Evolutionary conservation across 2,888 invertebrate genomes (phyloP).

Genomic region (Drosophila barbarae): DNA sequence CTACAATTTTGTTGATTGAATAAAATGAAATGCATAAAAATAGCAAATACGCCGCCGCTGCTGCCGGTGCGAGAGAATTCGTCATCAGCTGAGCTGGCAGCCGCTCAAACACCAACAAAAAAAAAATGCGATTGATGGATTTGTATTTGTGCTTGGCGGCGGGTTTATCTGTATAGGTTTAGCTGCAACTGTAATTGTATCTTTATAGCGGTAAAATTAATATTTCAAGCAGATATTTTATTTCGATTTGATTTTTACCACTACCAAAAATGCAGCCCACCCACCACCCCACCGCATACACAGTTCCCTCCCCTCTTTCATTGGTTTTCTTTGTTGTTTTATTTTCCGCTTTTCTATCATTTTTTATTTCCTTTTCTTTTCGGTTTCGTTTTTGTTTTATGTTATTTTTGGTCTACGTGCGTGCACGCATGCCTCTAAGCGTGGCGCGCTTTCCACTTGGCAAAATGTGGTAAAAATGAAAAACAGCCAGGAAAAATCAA

Average conservation of each 20-base stretch:
- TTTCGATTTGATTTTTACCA: constrained; percentile 9
- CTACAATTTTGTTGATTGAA: constrained; percentile 65
- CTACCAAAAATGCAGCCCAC: constrained; percentile 24
- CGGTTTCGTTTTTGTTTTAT: neutral
- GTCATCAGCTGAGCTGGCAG: constrained; percentile 71
- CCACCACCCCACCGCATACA: neutral
- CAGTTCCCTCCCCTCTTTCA: neutral
- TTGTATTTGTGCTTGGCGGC: neutral
- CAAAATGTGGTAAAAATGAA: constrained; percentile 39
- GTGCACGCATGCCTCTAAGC: constrained; percentile 44
- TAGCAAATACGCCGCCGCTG: constrained; percentile 56
- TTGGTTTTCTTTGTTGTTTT: neutral
- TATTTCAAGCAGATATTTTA: neutral
- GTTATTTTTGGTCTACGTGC: constrained; percentile 54
- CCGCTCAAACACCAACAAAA: constrained; percentile 23
- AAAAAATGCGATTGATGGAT: constrained; percentile 14
- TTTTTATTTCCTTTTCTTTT: neutral
- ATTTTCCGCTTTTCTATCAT: constrained; percentile 1
- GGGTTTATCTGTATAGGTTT: constrained; percentile 4
- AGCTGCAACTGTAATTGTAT: constrained; percentile 1
- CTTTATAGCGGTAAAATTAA: constrained; percentile 3
- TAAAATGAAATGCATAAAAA: constrained; percentile 69
- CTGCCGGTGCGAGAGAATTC: constrained; percentile 51
- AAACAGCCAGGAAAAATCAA: constrained; percentile 40
- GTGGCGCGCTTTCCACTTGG: constrained; percentile 26